These are phyloP conservation scores for Tachina lurida DNA, from an alignment of 2,888 invertebrate species.

Conservation along the genomic window DNA sequence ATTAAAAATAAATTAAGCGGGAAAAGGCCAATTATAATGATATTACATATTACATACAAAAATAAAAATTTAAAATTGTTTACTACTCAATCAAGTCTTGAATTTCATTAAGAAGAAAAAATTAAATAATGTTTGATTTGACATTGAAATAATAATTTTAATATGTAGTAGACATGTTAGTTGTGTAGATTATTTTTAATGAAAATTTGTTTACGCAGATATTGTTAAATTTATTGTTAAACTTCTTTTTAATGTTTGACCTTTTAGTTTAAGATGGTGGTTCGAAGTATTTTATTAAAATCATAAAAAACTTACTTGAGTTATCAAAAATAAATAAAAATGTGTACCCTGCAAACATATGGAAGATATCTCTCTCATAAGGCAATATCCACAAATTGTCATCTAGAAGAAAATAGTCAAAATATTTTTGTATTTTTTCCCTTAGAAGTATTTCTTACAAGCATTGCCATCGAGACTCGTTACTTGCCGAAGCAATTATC, in stretches of 20 bases:
- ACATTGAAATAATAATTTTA: conserved; percentile 13
- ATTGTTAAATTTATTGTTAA: neutral
- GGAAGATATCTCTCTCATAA: no score
- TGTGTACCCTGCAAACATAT: no score
- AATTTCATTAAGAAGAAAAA: neutral
- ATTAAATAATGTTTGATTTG: neutral
- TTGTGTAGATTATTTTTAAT: neutral
- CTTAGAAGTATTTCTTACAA: no score
- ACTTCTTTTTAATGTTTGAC: neutral
- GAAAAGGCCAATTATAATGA: conserved; percentile 25
- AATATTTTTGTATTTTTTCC: no score
- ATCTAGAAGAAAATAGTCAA: no score
- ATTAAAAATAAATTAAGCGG: conserved; percentile 45
- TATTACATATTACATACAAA: conserved; percentile 2
- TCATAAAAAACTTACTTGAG: no score
- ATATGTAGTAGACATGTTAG: neutral
- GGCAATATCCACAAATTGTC: no score
- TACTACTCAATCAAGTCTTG: neutral
- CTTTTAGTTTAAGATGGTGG: neutral
- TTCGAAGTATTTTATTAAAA: no score
- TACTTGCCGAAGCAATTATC: no score
- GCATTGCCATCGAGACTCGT: no score
- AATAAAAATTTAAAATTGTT: neutral
- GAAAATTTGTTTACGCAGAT: neutral
- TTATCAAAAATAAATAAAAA: no score